A percentile compares a stretch with the other conserved stretches of the same genome.
Evolutionary conservation across 2,797 vertebrate species (phyloP).

Genomic region (Lindbergichthys nudifrons): DNA sequence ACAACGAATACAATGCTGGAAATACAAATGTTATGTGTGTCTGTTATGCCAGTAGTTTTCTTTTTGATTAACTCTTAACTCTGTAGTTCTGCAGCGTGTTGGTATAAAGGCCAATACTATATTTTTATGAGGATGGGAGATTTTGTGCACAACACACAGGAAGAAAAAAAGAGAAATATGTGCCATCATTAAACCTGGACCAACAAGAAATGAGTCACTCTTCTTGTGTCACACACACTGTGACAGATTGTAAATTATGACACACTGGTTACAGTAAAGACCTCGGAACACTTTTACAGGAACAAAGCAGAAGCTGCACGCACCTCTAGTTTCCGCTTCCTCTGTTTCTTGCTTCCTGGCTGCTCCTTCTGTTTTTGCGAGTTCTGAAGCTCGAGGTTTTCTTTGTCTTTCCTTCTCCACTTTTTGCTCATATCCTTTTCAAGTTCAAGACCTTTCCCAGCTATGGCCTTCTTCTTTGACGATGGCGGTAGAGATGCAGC

Average conservation of each 20-base stretch:
- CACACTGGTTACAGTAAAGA: background rate
- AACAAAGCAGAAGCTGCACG: conserved; percentile 30
- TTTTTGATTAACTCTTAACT: background rate
- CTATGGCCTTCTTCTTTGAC: conserved; percentile 70
- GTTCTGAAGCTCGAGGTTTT: conserved; percentile 77
- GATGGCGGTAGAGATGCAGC: conserved; percentile 44
- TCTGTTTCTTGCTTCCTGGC: conserved; percentile 76
- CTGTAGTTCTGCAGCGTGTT: background rate
- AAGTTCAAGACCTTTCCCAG: conserved; percentile 60
- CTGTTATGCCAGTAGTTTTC: background rate
- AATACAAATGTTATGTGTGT: background rate
- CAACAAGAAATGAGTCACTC: background rate
- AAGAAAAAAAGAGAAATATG: background rate
- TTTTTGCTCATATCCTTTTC: conserved; percentile 82
- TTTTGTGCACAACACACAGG: background rate
- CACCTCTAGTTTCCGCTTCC: conserved; percentile 83
- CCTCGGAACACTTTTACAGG: conserved; percentile 5
- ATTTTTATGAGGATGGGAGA: background rate
- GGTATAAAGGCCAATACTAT: background rate
- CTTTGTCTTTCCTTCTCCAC: conserved; percentile 84
- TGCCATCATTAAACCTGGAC: background rate
- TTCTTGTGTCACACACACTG: background rate
- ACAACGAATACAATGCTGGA: background rate
- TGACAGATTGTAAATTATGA: background rate
- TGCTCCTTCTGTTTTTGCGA: conserved; percentile 80